Conservation (phyloP, 1,140 invertebrate genomes). For the Drosophila parabipectinata region DNA sequence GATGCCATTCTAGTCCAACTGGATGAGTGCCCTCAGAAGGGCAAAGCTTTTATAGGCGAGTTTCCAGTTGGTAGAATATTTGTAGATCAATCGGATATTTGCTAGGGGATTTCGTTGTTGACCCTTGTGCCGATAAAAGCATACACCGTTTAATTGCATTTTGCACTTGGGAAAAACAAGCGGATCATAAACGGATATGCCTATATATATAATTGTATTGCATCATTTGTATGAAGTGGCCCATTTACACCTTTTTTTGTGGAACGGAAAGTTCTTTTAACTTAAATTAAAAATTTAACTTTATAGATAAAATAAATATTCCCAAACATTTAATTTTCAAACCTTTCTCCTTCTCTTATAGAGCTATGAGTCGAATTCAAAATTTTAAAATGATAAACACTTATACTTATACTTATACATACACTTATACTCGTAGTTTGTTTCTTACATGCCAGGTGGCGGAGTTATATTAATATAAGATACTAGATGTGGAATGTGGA, state of each 20-base stretch:
- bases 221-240: neutral
- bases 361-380: too few relatives aligned
- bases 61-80: slow-evolving; percentile 38
- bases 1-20: slow-evolving; percentile 17
- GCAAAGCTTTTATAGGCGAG: slow-evolving; percentile 40
- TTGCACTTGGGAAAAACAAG: slow-evolving; percentile 31
- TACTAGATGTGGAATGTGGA: too few relatives aligned
- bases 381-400: too few relatives aligned
- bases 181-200: slow-evolving; percentile 28
- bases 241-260: neutral
- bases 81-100: slow-evolving; percentile 68
- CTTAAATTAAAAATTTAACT: too few relatives aligned
- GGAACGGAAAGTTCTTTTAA: too few relatives aligned
- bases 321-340: too few relatives aligned
- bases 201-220: neutral
- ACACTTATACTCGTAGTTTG: too few relatives aligned
- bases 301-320: too few relatives aligned
- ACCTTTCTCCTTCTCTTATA: too few relatives aligned
- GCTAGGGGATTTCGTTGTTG: slow-evolving; percentile 33
- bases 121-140: slow-evolving; percentile 42
- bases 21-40: neutral
- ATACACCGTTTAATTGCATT: slow-evolving; percentile 42
- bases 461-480: too few relatives aligned
- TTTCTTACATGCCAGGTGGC: too few relatives aligned
- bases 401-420: too few relatives aligned